A percentile compares a stretch with the other conserved stretches of the same genome.
Evolutionary conservation across 1,140 invertebrate genomes (phyloP).

Genomic region (Vollenhovia emeryi): DNA sequence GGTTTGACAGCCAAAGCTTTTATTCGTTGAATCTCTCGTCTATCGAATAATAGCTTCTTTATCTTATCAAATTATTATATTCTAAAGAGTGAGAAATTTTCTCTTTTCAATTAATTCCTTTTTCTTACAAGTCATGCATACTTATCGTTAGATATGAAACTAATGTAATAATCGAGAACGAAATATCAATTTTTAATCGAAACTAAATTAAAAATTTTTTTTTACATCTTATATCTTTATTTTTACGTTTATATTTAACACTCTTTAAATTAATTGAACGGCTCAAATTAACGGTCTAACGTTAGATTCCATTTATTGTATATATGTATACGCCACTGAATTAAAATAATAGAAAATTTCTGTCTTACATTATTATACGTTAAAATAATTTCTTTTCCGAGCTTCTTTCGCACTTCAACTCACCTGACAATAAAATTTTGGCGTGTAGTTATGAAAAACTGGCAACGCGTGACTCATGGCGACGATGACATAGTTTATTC

Average conservation of each 20-base stretch:
- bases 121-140: background rate
- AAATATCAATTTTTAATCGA: background rate
- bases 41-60: conserved; percentile 14
- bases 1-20: conserved; percentile 72
- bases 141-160: background rate
- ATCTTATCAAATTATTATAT: background rate
- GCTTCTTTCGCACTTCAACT: conserved; percentile 8
- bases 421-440: conserved; percentile 85
- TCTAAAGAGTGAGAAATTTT: background rate
- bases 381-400: background rate
- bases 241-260: background rate
- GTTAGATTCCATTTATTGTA: background rate
- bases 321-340: background rate
- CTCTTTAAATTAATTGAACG: background rate
- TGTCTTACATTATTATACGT: background rate
- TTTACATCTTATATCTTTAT: background rate
- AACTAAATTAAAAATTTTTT: background rate
- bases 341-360: background rate
- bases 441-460: conserved; percentile 83
- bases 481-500: conserved; percentile 85
- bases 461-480: conserved; percentile 84
- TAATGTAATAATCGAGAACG: background rate
- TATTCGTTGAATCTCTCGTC: conserved; percentile 65
- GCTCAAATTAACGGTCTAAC: background rate
- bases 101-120: background rate